Conservation (phyloP, 2,113 vertebrate genomes). For the Percina caprodes region DNA sequence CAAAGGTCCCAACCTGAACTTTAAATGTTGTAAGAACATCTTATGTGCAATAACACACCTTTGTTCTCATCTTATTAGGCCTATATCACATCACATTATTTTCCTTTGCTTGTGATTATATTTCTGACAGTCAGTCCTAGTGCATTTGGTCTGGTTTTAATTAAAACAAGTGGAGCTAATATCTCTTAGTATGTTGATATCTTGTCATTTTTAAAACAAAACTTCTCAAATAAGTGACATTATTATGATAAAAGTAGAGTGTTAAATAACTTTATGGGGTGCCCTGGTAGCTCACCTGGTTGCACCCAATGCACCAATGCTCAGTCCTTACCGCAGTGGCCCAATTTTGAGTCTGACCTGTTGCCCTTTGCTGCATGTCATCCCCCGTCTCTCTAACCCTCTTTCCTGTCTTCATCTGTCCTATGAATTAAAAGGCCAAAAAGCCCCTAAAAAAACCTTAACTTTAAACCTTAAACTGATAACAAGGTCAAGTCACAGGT, state of each 20-base stretch:
- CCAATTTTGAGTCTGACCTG: too few species aligned
- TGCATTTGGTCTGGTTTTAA: background rate
- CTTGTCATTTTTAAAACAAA: background rate
- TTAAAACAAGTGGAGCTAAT: background rate
- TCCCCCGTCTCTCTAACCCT: too few species aligned
- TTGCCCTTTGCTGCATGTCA: too few species aligned
- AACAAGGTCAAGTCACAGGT: slow-evolving; percentile 19
- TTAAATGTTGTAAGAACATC: slow-evolving; percentile 3
- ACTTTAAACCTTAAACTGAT: background rate
- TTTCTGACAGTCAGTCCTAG: background rate
- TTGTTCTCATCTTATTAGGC: background rate
- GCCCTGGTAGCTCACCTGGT: too few species aligned
- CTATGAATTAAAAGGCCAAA: too few species aligned
- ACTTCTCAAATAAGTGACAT: background rate
- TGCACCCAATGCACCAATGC: too few species aligned
- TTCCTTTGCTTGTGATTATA: too few species aligned
- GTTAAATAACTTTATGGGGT: background rate
- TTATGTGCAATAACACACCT: background rate
- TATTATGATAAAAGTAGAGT: background rate
- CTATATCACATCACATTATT: background rate
- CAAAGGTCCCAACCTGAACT: slow-evolving; percentile 15
- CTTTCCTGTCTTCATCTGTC: too few species aligned
- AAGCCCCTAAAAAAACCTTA: too few species aligned
- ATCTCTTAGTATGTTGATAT: background rate
- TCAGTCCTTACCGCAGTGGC: too few species aligned